Base-by-base conservation (phyloP, 2,113 vertebrate genomes). In the Erythrocercus mccallii region DNA sequence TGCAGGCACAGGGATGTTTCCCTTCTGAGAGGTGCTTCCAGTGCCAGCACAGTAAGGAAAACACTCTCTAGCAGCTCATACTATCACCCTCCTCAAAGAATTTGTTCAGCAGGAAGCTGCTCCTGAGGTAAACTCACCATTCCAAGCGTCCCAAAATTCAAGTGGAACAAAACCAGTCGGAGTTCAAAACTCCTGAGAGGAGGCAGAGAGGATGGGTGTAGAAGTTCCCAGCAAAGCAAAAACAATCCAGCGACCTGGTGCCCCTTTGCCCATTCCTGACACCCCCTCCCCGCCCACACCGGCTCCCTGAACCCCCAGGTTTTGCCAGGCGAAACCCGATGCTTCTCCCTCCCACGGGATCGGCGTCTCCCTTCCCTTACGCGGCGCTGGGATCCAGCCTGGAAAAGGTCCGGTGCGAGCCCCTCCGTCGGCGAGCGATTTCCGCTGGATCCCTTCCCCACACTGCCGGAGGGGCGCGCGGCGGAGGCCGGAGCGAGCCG, bases 91-190 rank as follows among this genome's bases (percentile, higher is more conserved):
- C 33, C 61, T 62, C 1, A 0, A 78, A 25, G 27, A 51, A 30
- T 28, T 30, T 20, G 38, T 65, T 66, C 14, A 54, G 50, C 28
- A 53, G n/a, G 11, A 69, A 88, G 14, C n/a, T 24, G n/a, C 21
- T 95, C 25, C 50, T 11, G 78, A 35, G 15, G 18, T 35, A 70
- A 87, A 66, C 50, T 54, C 42, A 12, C 42, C 15, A 15, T 27
- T 22, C 45, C 10, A 0, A 89, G 20, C 3, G 8, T 70, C 58
- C 54, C 69, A 25, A 73, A 48, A 45, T 10, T 61, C 11, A 78
- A 17, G 31, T 6, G 0, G 38, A 54, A 21, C 33, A 57, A n/a
- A 35, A 44, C 2, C 15, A 48, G 27, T 7, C 0, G 0, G 17
- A 27, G 8, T 5, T 1, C 9, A 1, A 21, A 81, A 38, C 10